Percentiles rank a stretch among this genome's conserved stretches.
Conservation (phyloP, 2,797 vertebrate species). For the Eulemur coronatus region DNA sequence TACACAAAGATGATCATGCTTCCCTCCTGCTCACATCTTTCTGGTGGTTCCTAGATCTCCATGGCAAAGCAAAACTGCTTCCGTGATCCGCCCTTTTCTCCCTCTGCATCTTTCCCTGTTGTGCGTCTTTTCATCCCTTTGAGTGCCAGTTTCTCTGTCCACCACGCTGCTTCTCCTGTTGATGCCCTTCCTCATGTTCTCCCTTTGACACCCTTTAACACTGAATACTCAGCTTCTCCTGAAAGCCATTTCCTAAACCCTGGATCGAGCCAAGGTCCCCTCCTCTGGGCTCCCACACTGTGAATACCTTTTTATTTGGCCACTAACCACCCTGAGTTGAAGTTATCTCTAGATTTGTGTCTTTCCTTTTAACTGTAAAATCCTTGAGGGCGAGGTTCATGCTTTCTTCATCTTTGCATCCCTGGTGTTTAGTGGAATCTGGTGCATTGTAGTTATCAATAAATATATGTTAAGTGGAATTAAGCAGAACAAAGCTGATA, state of each 20-base stretch:
- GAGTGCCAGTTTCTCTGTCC: background rate
- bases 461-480: background rate
- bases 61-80: background rate
- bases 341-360: background rate
- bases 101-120: background rate
- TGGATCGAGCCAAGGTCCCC: too few relatives aligned
- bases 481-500: background rate
- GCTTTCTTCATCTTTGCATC: background rate
- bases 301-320: background rate
- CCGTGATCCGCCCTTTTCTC: background rate
- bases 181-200: background rate
- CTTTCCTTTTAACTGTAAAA: background rate
- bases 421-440: background rate
- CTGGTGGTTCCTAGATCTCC: background rate
- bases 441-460: background rate
- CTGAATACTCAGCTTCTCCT: background rate
- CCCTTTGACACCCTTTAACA: background rate
- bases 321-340: background rate
- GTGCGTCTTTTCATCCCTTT: background rate
- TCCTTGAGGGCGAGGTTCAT: background rate
- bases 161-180: background rate
- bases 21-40: background rate
- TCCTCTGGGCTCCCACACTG: background rate
- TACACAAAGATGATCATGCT: too few relatives aligned
- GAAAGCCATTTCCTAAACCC: background rate